These are phyloP conservation scores for Drosophila athabasca DNA, from an alignment of 1,140 invertebrate genomes.

Conservation along the genomic window DNA sequence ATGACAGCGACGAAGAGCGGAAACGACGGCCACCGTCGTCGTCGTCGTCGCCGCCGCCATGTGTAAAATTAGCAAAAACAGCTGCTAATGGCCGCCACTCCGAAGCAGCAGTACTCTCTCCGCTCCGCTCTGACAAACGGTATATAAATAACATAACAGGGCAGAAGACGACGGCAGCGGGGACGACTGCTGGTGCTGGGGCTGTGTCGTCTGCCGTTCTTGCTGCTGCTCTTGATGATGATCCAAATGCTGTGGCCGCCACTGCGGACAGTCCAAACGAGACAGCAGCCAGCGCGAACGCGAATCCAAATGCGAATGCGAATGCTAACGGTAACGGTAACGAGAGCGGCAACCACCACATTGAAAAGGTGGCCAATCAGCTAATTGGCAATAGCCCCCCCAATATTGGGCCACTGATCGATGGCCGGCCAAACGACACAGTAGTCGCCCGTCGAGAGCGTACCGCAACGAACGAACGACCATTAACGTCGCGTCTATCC, in stretches of 20 bases:
- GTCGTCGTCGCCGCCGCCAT: not conserved
- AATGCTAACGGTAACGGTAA: too few species aligned
- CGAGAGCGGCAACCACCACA: too few species aligned
- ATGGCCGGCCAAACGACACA: constrained; percentile 26
- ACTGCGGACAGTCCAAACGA: constrained; percentile 70
- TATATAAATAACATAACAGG: constrained; percentile 69
- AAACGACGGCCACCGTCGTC: not conserved
- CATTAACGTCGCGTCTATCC: constrained; percentile 54
- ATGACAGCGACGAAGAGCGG: constrained; percentile 38
- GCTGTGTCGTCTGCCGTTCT: constrained; percentile 35
- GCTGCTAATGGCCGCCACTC: constrained; percentile 67
- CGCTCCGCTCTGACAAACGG: constrained; percentile 62
- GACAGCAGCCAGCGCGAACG: constrained; percentile 66
- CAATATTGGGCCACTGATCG: constrained; percentile 45
- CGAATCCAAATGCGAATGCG: too few species aligned
- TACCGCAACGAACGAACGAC: constrained; percentile 56
- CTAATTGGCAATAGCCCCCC: constrained; percentile 59
- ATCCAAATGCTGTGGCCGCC: constrained; percentile 58
- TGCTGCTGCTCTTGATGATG: constrained; percentile 45
- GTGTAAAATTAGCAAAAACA: constrained; percentile 82
- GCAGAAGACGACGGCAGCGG: constrained; percentile 25
- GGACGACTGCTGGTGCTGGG: constrained; percentile 30
- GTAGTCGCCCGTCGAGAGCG: constrained; percentile 40
- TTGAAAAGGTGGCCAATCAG: constrained; percentile 40
- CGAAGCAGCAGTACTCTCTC: constrained; percentile 20